Conservation (phyloP, 1,140 invertebrate genomes). For the Saccostrea cuccullata region DNA sequence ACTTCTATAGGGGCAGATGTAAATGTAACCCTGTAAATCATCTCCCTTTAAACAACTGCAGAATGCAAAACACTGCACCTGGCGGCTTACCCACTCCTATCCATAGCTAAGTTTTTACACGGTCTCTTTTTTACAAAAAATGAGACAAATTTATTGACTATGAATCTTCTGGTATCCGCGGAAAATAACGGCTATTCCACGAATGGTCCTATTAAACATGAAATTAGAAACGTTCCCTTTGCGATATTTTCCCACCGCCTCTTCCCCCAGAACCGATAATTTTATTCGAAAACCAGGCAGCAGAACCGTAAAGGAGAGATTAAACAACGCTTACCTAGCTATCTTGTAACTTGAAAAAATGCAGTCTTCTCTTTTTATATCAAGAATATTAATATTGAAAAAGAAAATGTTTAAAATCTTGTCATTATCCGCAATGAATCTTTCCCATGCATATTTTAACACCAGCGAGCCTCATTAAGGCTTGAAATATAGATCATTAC, state of each 20-base stretch:
- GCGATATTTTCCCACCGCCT: constrained; percentile 19
- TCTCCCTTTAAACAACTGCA: not conserved
- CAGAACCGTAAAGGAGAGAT: not conserved
- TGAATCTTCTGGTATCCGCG: constrained; percentile 18
- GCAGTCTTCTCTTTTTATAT: not conserved
- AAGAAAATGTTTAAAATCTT: no score
- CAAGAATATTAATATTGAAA: no score
- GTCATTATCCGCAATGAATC: no score
- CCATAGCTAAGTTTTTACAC: not conserved
- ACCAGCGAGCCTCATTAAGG: no score
- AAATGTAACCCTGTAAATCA: constrained; percentile 20
- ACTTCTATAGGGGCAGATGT: not conserved
- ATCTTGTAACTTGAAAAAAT: not conserved
- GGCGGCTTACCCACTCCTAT: not conserved
- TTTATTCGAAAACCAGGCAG: not conserved
- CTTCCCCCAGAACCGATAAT: not conserved
- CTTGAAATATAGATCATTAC: no score
- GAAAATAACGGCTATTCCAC: constrained; percentile 1
- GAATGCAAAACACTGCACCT: constrained; percentile 3
- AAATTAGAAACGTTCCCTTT: not conserved
- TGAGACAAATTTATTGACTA: constrained; percentile 13
- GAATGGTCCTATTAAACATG: constrained; percentile 10
- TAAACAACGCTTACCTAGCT: not conserved
- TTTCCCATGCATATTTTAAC: no score
- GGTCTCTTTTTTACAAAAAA: not conserved